phyloP scores from a whole-genome alignment of 2,888 invertebrate genomes.

The Lymantria monacha region DNA sequence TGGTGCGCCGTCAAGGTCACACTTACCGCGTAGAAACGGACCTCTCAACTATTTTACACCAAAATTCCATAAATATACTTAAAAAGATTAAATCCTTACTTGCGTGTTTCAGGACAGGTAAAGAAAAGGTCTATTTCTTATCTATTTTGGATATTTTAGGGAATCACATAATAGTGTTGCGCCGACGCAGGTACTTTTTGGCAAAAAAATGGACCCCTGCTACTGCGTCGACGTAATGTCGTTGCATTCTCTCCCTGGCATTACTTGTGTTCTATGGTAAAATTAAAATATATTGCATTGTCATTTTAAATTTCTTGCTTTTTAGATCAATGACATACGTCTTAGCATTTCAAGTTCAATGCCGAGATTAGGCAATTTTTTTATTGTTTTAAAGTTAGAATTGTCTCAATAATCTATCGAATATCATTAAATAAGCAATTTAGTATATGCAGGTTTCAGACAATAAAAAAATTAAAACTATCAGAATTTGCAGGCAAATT shows the following conservation, averaged over 20 bases:
- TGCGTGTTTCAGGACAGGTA: constrained; percentile 57
- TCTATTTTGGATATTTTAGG: constrained; percentile 6
- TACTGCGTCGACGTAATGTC: background rate
- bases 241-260: background rate
- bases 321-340: too few relatives aligned
- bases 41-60: constrained; percentile 35
- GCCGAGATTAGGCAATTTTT: too few relatives aligned
- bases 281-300: background rate
- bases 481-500: too few relatives aligned
- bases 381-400: too few relatives aligned
- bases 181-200: constrained; percentile 13
- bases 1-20: constrained; percentile 41
- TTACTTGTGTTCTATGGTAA: background rate
- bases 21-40: constrained; percentile 74
- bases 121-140: constrained; percentile 44
- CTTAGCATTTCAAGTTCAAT: too few relatives aligned
- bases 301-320: too few relatives aligned
- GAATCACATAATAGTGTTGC: constrained; percentile 1
- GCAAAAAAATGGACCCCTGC: constrained; percentile 5
- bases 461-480: too few relatives aligned
- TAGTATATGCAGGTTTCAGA: too few relatives aligned
- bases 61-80: constrained; percentile 32
- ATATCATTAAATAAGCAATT: too few relatives aligned
- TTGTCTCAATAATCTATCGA: too few relatives aligned
- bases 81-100: constrained; percentile 37